phyloP scores from a whole-genome alignment of 2,888 invertebrate species.

The Patella ulyssiponensis region DNA sequence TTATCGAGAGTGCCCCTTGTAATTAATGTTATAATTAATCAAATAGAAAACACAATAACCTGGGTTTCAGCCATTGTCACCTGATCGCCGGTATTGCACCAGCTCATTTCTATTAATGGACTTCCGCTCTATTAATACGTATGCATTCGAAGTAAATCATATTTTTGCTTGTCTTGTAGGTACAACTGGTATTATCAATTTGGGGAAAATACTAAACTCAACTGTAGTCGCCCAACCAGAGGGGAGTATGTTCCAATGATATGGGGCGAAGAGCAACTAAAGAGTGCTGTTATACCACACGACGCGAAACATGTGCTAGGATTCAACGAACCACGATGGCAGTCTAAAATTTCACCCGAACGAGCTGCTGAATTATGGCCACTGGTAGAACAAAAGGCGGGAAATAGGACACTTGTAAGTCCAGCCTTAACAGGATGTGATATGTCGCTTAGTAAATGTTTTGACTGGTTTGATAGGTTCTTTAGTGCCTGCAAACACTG shows the following conservation, averaged over 20 bases:
- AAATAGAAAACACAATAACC: too few relatives aligned
- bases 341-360: slow-evolving; percentile 45
- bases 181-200: slow-evolving; percentile 33
- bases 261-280: slow-evolving; percentile 35
- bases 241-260: slow-evolving; percentile 45
- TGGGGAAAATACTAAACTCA: slow-evolving; percentile 17
- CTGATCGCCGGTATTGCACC: too few relatives aligned
- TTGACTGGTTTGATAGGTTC: slow-evolving; percentile 15
- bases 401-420: slow-evolving; percentile 7
- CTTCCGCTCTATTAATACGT: too few relatives aligned
- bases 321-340: slow-evolving; percentile 49
- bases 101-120: too few relatives aligned
- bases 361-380: slow-evolving; percentile 45
- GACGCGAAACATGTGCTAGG: slow-evolving; percentile 40
- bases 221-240: slow-evolving; percentile 20
- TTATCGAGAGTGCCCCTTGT: too few relatives aligned
- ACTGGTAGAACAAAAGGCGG: slow-evolving; percentile 33
- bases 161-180: slow-evolving; percentile 18
- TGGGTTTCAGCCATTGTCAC: too few relatives aligned
- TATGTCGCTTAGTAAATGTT: not conserved
- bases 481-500: slow-evolving; percentile 14
- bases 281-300: slow-evolving; percentile 16
- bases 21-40: too few relatives aligned
- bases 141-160: too few relatives aligned
- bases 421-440: slow-evolving; percentile 16